phyloP scores from a whole-genome alignment of 2,888 invertebrate genomes.

The Gibbula magus region DNA sequence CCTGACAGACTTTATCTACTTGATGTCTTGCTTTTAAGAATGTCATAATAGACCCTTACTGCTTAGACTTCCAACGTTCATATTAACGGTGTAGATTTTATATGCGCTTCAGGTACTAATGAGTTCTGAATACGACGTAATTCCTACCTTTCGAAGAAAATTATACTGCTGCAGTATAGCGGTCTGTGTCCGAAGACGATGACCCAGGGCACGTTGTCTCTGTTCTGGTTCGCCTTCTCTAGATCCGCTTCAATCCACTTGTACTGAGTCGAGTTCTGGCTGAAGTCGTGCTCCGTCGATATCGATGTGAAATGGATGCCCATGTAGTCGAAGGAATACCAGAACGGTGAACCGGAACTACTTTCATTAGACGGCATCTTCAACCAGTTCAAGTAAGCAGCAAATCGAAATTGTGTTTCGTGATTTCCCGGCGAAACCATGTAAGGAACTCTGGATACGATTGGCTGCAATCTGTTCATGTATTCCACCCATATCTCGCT shows the following conservation, averaged over 20 bases:
- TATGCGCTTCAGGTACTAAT: too few species aligned
- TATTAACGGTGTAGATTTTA: too few species aligned
- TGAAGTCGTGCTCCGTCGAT: constrained; percentile 45
- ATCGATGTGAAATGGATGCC: constrained; percentile 43
- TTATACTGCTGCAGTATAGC: constrained; percentile 40
- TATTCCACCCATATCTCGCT: constrained; percentile 45
- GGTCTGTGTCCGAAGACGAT: constrained; percentile 47
- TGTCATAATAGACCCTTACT: too few species aligned
- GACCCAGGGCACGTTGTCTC: constrained; percentile 41
- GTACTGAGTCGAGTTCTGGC: constrained; percentile 38
- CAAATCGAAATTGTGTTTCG: constrained; percentile 41
- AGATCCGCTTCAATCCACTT: constrained; percentile 42
- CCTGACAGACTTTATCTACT: too few species aligned
- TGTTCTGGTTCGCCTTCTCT: constrained; percentile 38
- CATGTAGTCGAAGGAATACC: constrained; percentile 49
- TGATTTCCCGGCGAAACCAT: constrained; percentile 48
- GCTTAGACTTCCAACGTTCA: too few species aligned
- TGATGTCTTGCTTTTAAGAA: too few species aligned
- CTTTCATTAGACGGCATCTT: constrained; percentile 42
- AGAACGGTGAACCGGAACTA: constrained; percentile 37
- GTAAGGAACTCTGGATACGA: constrained; percentile 42
- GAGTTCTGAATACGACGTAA: too few species aligned
- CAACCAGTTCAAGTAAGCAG: constrained; percentile 46
- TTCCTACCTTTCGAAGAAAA: constrained; percentile 16
- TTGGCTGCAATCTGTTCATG: constrained; percentile 39